Evolutionary conservation across 2,113 vertebrate genomes (phyloP), one percentile per base, ranked within the genome.

Genomic region (Pygoscelis antarcticus): DNA sequence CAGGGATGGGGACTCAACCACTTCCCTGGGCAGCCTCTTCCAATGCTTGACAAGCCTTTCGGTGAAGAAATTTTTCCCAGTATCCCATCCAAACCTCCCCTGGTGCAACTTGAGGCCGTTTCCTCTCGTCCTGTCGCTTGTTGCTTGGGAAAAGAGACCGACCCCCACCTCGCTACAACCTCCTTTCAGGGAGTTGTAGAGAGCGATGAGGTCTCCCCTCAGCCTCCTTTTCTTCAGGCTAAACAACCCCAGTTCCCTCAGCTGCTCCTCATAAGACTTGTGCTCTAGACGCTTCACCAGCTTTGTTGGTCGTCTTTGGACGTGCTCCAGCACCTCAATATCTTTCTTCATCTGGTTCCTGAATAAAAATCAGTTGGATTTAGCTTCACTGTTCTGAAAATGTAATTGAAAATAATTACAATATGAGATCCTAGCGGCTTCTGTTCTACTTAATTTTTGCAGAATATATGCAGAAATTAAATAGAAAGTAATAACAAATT

Each of bases 51-150:
- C 13, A 38, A n/a, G 27, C 4, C 32, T 71, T 30, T 0, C 5
- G 2, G 17, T 7, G 7, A 42, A 18, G 20, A 30, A 38, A 40
- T 13, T 71, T 34, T 81, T 26, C 25, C 13, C 21, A 2, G 34
- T 69, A 32, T 12, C 30, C 55, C 14, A 16, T 10, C 25, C 46
- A n/a, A 57, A 46, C 9, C 11, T 54, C 7, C 26, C 22, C 36
- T 64, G 29, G 18, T 2, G 3, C 36, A 75, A 23, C 32, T 11
- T 62, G 60, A 69, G 20, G 17, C 32, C 1, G 0, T 64, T 87
- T 18, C 20, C 8, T 57, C 54, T 57, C 0, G 0, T 80, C 42
- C 21, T n/a, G 4, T 68, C 4, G 0, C 44, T 27, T 11, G 7
- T 79, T 46, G 9, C 32, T 7, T 52, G 55, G 27, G 36, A 88